phyloP scores from a whole-genome alignment of 2,797 vertebrate genomes.

The Podargus strigoides region DNA sequence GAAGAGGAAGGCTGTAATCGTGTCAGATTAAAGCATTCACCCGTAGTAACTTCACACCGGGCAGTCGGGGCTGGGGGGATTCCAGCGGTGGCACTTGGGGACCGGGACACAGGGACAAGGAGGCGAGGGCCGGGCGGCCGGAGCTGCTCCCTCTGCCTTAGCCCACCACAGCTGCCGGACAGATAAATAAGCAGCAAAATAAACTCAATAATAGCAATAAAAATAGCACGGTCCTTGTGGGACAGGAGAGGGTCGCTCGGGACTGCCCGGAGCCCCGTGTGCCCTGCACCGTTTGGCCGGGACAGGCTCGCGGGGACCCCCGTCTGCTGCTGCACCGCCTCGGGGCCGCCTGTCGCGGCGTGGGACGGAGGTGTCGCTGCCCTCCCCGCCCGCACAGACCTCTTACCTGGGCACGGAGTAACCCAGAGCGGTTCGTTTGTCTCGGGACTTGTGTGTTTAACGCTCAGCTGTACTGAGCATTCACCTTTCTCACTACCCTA shows the following conservation, averaged over 20 bases:
- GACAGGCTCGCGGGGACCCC: too few relatives aligned
- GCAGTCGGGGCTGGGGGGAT: fast-evolving
- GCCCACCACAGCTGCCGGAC: background rate
- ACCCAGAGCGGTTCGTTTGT: fast-evolving
- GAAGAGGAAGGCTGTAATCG: background rate
- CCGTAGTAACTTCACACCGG: background rate
- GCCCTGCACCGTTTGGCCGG: too few relatives aligned
- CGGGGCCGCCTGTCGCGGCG: too few relatives aligned
- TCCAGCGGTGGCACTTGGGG: background rate
- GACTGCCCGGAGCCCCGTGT: background rate
- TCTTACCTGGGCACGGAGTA: background rate
- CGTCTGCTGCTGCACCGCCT: background rate
- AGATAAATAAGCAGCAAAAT: fast-evolving
- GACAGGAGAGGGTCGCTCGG: too few relatives aligned
- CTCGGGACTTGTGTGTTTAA: fast-evolving
- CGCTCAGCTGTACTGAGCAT: background rate
- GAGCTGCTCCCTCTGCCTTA: background rate
- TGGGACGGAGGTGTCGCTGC: too few relatives aligned
- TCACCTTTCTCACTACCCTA: fast-evolving
- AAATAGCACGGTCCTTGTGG: background rate
- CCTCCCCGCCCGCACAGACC: background rate
- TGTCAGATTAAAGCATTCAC: background rate
- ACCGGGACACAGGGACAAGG: background rate
- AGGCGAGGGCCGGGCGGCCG: background rate
- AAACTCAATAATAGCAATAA: fast-evolving